These are phyloP conservation scores for Caenorhabditis uteleia DNA, from an alignment of 2,888 invertebrate species.

Conservation along the genomic window DNA sequence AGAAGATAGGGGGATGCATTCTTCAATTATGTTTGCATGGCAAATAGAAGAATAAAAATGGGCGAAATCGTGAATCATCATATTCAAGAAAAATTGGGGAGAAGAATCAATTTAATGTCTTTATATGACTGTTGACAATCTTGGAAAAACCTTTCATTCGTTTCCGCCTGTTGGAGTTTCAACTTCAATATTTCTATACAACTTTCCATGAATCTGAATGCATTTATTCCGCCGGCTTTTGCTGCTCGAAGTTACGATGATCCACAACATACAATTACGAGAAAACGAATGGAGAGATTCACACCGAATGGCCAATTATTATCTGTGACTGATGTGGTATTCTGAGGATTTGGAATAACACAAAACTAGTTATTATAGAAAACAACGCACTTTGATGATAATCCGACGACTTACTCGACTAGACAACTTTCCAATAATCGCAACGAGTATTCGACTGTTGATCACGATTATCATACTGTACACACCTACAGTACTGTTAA, in stretches of 20 bases:
- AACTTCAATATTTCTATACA: neutral
- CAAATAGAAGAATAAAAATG: too few species aligned
- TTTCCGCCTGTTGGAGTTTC: neutral
- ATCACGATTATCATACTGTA: constrained; percentile 19
- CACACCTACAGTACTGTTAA: constrained; percentile 19
- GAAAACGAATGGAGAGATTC: constrained; percentile 47
- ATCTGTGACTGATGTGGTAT: constrained; percentile 48
- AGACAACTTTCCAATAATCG: constrained; percentile 20
- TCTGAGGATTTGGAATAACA: neutral
- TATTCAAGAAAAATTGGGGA: neutral
- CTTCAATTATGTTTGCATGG: too few species aligned
- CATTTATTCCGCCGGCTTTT: constrained; percentile 28
- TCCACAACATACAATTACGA: constrained; percentile 37
- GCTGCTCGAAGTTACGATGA: constrained; percentile 17
- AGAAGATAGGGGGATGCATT: too few species aligned
- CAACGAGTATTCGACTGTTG: constrained; percentile 10
- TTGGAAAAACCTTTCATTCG: neutral
- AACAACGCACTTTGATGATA: constrained; percentile 42
- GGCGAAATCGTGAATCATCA: too few species aligned
- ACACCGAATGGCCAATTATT: constrained; percentile 45
- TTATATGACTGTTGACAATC: neutral
- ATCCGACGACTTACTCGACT: constrained; percentile 6
- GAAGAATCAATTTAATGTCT: neutral
- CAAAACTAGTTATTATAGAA: constrained; percentile 28
- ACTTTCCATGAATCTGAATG: constrained; percentile 25